phyloP scores from a whole-genome alignment of 2,113 vertebrate genomes.

The Meles meles region DNA sequence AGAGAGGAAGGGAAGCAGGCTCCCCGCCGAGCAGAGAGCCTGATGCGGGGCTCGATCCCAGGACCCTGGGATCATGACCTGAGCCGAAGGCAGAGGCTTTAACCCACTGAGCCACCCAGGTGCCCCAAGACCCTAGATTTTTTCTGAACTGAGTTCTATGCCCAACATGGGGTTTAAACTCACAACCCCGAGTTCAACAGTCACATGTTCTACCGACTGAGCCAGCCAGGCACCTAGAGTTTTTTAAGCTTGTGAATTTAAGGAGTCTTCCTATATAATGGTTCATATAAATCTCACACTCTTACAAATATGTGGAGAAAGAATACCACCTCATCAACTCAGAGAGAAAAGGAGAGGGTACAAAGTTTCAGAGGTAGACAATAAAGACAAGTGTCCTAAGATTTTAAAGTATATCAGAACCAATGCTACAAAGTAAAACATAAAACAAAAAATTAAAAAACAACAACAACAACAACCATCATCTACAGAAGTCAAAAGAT shows the following conservation, averaged over 20 bases:
- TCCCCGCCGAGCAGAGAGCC: too few species aligned
- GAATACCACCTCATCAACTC: background rate
- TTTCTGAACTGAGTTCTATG: background rate
- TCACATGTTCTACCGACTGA: background rate
- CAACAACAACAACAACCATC: background rate
- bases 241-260: constrained; percentile 3
- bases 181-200: background rate
- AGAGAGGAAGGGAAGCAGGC: too few species aligned
- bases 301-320: background rate
- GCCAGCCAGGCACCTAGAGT: background rate
- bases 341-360: constrained; percentile 15
- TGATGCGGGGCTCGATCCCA: too few species aligned
- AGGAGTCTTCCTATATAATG: background rate
- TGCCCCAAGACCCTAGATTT: background rate
- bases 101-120: too few species aligned
- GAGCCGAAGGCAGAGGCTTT: too few species aligned
- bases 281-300: background rate
- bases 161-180: background rate
- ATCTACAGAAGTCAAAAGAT: background rate
- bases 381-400: background rate
- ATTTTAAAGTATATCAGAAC: constrained; percentile 43
- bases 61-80: too few species aligned
- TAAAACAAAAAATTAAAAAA: background rate
- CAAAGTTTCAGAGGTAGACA: background rate
- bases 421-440: background rate